Percentiles rank a stretch among this genome's conserved stretches.
These are phyloP conservation scores for Sebastes trivittatus DNA, from an alignment of 2,797 vertebrate genomes.

Conservation along the genomic window DNA sequence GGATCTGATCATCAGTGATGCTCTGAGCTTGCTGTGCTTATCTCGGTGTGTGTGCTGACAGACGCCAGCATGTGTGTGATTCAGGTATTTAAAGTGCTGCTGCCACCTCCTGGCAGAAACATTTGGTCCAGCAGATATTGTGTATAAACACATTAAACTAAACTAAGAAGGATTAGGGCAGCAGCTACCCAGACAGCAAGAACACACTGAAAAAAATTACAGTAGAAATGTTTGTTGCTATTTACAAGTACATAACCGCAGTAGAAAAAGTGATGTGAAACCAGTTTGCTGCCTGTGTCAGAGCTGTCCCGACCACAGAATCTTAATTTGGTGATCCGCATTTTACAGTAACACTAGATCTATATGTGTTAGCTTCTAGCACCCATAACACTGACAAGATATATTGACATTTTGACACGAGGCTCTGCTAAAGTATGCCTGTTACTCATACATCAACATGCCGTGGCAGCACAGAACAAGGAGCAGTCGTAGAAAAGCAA, in stretches of 20 bases:
- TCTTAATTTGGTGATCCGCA: not conserved
- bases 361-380: not conserved
- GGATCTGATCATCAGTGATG: not conserved
- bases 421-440: conserved; percentile 10
- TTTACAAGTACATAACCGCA: not conserved
- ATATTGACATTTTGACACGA: not conserved
- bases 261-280: not conserved
- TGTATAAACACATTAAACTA: not conserved
- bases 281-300: not conserved
- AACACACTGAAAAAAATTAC: not conserved
- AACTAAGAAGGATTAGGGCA: not conserved
- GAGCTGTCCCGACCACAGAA: not conserved
- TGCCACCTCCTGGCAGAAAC: conserved; percentile 72
- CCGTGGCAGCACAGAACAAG: conserved; percentile 26
- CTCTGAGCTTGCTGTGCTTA: not conserved
- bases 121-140: not conserved
- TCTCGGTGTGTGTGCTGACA: not conserved
- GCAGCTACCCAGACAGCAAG: not conserved
- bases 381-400: not conserved
- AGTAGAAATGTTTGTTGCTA: not conserved
- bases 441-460: conserved; percentile 50
- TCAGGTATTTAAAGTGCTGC: conserved; percentile 49
- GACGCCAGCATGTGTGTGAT: not conserved
- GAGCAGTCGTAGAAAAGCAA: conserved; percentile 36
- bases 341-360: not conserved